Evolutionary conservation across 2,888 invertebrate species (phyloP), one percentile per base, ranked within the genome.

Genomic region (Drosophila mayaguana): DNA sequence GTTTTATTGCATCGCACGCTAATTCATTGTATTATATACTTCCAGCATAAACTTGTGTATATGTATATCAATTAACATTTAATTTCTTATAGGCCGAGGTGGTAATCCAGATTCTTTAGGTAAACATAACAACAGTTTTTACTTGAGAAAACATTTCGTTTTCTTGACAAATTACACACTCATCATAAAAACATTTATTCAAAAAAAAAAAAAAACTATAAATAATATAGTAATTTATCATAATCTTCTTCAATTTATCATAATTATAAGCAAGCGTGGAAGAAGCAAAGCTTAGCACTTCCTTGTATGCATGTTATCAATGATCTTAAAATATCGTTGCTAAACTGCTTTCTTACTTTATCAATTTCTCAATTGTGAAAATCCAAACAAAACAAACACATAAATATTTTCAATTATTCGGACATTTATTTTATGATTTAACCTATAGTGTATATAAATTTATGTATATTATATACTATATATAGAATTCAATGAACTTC

Each of bases 81-180:
- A 63, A 85, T 89, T 78, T 86, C 80, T 91, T 90, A 86, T 91
- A 91, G 91, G 87, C 80, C 81, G 57, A 50, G 72, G 73, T 77
- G 86, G 81, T 75, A 66, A 77, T 70, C 75, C 74, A 80, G 92
- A 91, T 55, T 45, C 81, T 74, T 74, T 83, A 80, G 91, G 92
- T 91, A 91, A 91, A 90, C 60, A 84, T 63, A 51, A 25, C 63
- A 61, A 38, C 34, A 25, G 38, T 45, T 53, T 25, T 16, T 38
- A 38, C 2, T 3, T 1, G n/a, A 7, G 54, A 18, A 40, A 62
- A 7, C 32, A 4, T n/a, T 2, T 9, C 0, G 63, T 59, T 59
- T 59, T 59, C 57, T 46, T 25, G 9, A 45, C 43, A 65, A 11
- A 55, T 43, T 18, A 63, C 28, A 74, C 45, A 54, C 36, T n/a